A percentile compares a stretch with the other conserved stretches of the same genome.
Evolutionary conservation across 2,113 vertebrate species (phyloP).

Genomic region (Lophotis ruficrista): DNA sequence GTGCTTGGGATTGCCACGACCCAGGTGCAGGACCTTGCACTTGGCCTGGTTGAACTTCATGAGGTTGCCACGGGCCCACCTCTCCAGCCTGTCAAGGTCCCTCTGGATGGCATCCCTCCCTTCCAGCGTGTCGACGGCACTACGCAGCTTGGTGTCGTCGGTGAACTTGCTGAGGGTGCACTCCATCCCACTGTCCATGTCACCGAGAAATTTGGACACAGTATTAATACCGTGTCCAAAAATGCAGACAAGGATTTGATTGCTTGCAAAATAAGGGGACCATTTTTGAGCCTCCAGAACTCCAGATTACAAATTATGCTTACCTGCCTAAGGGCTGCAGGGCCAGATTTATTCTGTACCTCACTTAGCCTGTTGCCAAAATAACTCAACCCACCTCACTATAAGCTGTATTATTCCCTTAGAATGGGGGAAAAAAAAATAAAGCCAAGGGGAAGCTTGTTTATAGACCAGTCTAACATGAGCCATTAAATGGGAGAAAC

Average conservation of each 20-base stretch:
- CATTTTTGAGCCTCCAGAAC: background rate
- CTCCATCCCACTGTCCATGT: too few relatives aligned
- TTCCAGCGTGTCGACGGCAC: too few relatives aligned
- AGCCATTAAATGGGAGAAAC: background rate
- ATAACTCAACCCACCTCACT: background rate
- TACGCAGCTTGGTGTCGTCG: too few relatives aligned
- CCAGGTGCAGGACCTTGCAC: too few relatives aligned
- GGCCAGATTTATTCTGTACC: background rate
- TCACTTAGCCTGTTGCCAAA: background rate
- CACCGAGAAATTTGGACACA: too few relatives aligned
- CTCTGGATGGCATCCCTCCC: too few relatives aligned
- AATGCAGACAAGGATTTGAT: background rate
- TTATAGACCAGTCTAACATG: background rate
- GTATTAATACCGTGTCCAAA: background rate
- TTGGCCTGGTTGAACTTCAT: too few relatives aligned
- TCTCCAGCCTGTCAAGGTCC: too few relatives aligned
- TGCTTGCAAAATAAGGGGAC: background rate
- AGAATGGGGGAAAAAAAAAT: background rate
- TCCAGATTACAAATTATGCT: background rate
- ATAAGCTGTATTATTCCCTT: background rate
- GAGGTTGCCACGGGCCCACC: too few relatives aligned
- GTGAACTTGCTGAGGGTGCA: too few relatives aligned
- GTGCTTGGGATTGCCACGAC: too few relatives aligned
- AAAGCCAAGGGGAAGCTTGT: background rate
- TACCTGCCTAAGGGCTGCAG: background rate